Conservation (phyloP, 1,140 invertebrate genomes). For the Pentalonia nigronervosa region DNA sequence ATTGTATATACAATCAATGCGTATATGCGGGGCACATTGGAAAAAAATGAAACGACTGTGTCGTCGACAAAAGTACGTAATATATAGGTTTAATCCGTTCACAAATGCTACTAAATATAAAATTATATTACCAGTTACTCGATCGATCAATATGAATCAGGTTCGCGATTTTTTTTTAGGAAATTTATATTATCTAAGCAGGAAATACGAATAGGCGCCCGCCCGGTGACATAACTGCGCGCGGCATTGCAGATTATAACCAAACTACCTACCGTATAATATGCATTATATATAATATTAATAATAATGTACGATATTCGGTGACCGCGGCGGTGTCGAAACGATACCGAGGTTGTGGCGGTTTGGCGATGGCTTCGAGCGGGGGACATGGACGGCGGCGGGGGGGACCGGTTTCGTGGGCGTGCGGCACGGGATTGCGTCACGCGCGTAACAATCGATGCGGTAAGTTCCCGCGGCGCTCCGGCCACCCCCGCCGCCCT, state of each 20-base stretch:
- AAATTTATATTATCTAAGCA: background rate
- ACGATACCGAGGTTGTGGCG: background rate
- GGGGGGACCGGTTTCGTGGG: conserved; percentile 33
- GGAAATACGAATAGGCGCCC: background rate
- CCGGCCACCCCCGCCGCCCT: background rate
- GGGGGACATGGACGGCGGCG: background rate
- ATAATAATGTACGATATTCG: background rate
- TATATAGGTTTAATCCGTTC: background rate
- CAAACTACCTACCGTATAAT: background rate
- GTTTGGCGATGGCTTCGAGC: background rate
- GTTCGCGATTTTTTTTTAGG: background rate
- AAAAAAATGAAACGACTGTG: background rate
- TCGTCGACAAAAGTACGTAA: background rate
- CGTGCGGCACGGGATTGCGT: background rate
- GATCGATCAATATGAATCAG: background rate
- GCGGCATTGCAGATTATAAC: background rate
- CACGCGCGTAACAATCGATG: conserved; percentile 17
- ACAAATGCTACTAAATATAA: background rate
- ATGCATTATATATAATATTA: background rate
- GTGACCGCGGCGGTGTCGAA: background rate
- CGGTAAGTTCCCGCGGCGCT: conserved; percentile 5
- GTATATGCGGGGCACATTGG: background rate
- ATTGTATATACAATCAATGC: background rate
- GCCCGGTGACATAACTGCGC: conserved; percentile 28
- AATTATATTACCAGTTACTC: background rate